phyloP scores from a whole-genome alignment of 2,113 vertebrate species.

The Macrotus californicus region DNA sequence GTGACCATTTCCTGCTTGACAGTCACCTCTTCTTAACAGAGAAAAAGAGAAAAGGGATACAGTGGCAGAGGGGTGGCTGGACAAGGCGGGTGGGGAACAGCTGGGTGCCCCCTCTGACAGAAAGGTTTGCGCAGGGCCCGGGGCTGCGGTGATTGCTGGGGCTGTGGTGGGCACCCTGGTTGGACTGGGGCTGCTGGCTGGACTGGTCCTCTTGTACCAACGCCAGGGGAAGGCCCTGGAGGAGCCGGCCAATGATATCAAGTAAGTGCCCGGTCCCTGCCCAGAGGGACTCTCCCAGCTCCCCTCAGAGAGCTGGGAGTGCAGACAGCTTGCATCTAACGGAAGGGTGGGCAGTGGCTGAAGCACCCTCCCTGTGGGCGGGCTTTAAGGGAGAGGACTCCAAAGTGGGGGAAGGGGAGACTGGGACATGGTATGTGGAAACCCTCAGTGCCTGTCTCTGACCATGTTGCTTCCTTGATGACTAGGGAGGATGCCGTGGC shows the following conservation, averaged over 20 bases:
- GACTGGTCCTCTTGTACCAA: slow-evolving; percentile 77
- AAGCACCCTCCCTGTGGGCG: neutral
- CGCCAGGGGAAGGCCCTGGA: slow-evolving; percentile 77
- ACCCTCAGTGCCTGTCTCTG: neutral
- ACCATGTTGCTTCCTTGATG: neutral
- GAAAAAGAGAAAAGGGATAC: neutral
- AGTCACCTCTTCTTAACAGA: neutral
- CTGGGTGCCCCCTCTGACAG: neutral
- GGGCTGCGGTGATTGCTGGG: slow-evolving; percentile 82
- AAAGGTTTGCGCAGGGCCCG: slow-evolving; percentile 76
- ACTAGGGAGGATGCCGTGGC: slow-evolving; percentile 90
- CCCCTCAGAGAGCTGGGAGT: neutral
- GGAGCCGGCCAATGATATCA: slow-evolving; percentile 91
- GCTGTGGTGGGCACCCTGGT: slow-evolving; percentile 84
- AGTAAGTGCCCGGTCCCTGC: slow-evolving; percentile 79
- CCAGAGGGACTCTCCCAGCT: neutral
- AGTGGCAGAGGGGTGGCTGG: neutral
- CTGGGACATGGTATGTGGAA: neutral
- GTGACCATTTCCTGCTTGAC: neutral
- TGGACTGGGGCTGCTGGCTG: slow-evolving; percentile 79
- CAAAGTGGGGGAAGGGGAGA: no score
- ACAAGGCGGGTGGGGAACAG: neutral
- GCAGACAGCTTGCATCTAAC: neutral
- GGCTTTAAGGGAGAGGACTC: neutral
- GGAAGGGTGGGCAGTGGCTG: neutral